Evolutionary conservation across 1,140 invertebrate species (phyloP), one percentile per base, ranked within the genome.

Genomic region (Vollenhovia emeryi): DNA sequence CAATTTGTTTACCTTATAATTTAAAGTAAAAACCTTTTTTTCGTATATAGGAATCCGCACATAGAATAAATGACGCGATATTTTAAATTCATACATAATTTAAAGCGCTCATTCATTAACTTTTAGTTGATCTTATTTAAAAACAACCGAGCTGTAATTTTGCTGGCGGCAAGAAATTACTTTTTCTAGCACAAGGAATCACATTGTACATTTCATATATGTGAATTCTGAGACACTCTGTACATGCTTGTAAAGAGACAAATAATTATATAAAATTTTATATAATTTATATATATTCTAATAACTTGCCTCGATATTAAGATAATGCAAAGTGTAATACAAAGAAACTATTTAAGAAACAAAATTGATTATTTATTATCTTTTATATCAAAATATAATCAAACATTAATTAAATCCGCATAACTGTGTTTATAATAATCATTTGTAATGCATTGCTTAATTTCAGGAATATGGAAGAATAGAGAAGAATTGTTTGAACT

Each of bases 401-500:
- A 7, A 55, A 15, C 1, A 13, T 68, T 68, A 48, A 21, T 9
- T 21, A n/a, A 64, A 30, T 43, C 11, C 30, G 9, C 2, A 52
- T 33, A n/a, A 45, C 52, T 45, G 21, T 55, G 2, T 18, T 74
- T 55, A 74, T 13, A 68, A 48, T 30, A 8, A 73, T n/a, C n/a
- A n/a, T n/a, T n/a, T n/a, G n/a, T 66, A 62, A 43, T 60, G 3
- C 7, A 15, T 48, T 91, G 86, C 75, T 78, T 43, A 43, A 69
- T 95, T 95, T 52, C 90, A 97, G 97, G 96, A 88, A 94, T 98
- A 60, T 98, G 97, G 97, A 96, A 96, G 84, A 95, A 93, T 45
- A 96, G 96, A 90, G 95, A 97, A 6, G 97, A 98, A 86, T 86
- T 98, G 18, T 92, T 94, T 50, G 91, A 95, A 24, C 93, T 97